Base-by-base conservation (phyloP, 2,888 invertebrate species). In the Eupithecia tripunctaria region DNA sequence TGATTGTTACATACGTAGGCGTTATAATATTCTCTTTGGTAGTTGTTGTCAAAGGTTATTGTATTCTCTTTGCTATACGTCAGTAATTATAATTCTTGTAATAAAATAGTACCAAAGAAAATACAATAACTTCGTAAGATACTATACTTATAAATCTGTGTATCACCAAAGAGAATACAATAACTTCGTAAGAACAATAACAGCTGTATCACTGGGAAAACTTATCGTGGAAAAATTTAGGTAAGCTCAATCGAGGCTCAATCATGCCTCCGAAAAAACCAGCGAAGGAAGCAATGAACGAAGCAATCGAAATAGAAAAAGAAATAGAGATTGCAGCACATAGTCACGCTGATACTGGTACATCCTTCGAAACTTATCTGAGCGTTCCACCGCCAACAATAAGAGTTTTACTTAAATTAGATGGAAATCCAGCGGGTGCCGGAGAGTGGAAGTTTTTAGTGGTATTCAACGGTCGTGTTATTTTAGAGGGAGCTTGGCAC, bases 401-500 rank as follows among this genome's bases (percentile, higher is more conserved):
- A 12, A 84, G 75, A 68, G 77, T 91, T 41, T 78, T 77, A 32
- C 14, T 91, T 56, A 60, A 74, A 51, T 71, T 91, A 67, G 76
- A 84, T 68, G 91, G 91, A n/a, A 79, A 81, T 2, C 77, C 78
- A 47, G 82, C 85, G 27, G 84, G 82, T 7, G 77, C 81, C 27
- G 88, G 84, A 47, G 90, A 92, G 4, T 88, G 80, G 82, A 56
- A 60, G 15, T 87, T 93, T 70, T 15, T 87, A 15, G 79, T 80
- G 18, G 32, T 90, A 56, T 92, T 90, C 74, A 85, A 92, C 76
- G 87, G 88, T 29, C 77, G 82, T 41, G 76, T 84, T 18, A 59
- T 92, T 59, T 68, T 89, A 38, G 89, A 91, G 36, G 75, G 71
- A 21, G 89, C 83, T 81, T 94, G 93, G 94, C 25, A 70, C 1